Evolutionary conservation across 2,888 invertebrate species (phyloP).

Genomic region (Pollenia labialis): DNA sequence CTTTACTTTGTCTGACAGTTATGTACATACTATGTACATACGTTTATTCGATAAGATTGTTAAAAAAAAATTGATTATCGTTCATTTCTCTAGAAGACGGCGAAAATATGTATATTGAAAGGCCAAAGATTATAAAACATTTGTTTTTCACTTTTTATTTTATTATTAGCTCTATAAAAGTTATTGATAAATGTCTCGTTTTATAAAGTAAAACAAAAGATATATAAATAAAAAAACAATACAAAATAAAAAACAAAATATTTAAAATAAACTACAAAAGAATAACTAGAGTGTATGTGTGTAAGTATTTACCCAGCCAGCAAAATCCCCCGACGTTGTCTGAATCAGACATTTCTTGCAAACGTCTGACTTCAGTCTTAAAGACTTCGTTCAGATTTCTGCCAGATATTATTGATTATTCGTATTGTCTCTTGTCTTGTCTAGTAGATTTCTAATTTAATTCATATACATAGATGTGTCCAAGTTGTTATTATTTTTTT

Average conservation of each 20-base stretch:
- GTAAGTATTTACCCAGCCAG: not conserved
- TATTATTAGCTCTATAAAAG: slow-evolving; percentile 35
- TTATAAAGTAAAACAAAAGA: slow-evolving; percentile 17
- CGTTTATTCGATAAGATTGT: not conserved
- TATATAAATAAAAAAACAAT: slow-evolving; percentile 3
- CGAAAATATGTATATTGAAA: not conserved
- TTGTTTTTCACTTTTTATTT: slow-evolving; percentile 31
- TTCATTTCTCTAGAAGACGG: not conserved
- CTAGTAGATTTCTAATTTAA: too few relatives aligned
- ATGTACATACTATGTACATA: not conserved
- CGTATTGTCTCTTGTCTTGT: too few relatives aligned
- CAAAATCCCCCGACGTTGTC: too few relatives aligned
- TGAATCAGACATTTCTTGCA: too few relatives aligned
- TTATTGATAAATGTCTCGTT: slow-evolving; percentile 35
- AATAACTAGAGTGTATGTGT: slow-evolving; percentile 22
- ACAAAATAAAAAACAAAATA: slow-evolving; percentile 43
- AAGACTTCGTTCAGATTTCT: too few relatives aligned
- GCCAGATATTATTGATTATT: too few relatives aligned
- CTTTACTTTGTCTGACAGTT: too few relatives aligned
- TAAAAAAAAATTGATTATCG: slow-evolving; percentile 6
- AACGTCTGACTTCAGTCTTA: too few relatives aligned
- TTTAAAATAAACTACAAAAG: slow-evolving; percentile 32
- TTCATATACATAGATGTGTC: too few relatives aligned
- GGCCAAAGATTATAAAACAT: slow-evolving; percentile 5
- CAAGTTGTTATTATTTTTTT: too few relatives aligned